These are phyloP conservation scores for Trissonchulus sp. DNA, from an alignment of 2,888 invertebrate genomes.

Conservation along the genomic window DNA sequence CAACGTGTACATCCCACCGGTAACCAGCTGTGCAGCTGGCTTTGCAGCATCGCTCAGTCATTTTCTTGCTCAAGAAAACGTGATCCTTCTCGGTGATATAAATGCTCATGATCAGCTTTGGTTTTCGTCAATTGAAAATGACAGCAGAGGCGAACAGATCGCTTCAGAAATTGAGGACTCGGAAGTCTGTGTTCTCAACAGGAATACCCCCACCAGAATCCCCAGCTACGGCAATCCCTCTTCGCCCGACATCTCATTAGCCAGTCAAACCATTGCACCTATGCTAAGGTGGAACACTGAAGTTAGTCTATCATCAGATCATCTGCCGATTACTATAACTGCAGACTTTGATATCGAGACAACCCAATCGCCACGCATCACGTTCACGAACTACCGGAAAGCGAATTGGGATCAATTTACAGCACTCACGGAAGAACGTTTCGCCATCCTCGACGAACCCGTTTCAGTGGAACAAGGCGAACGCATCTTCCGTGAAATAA, in stretches of 20 bases:
- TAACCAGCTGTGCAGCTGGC: background rate
- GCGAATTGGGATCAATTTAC: background rate
- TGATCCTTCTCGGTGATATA: background rate
- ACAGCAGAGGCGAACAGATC: background rate
- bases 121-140: background rate
- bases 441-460: background rate
- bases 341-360: no score
- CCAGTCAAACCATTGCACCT: slow-evolving; percentile 2
- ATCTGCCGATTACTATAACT: background rate
- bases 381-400: slow-evolving; percentile 11
- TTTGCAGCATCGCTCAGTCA: slow-evolving; percentile 2
- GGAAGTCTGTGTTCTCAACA: slow-evolving; percentile 1
- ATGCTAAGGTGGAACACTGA: slow-evolving; percentile 2
- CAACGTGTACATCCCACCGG: slow-evolving; percentile 7
- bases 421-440: background rate
- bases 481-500: background rate
- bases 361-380: background rate
- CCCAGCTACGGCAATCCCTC: slow-evolving; percentile 1
- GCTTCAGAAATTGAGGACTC: slow-evolving; percentile 7
- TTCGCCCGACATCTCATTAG: background rate
- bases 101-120: background rate
- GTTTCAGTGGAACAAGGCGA: background rate
- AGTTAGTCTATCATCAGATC: background rate
- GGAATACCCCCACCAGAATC: background rate
- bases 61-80: background rate